Percentiles rank a stretch among this genome's conserved stretches.
Conservation (phyloP, 1,140 invertebrate species). For the Drosophila nigrodunni region DNA sequence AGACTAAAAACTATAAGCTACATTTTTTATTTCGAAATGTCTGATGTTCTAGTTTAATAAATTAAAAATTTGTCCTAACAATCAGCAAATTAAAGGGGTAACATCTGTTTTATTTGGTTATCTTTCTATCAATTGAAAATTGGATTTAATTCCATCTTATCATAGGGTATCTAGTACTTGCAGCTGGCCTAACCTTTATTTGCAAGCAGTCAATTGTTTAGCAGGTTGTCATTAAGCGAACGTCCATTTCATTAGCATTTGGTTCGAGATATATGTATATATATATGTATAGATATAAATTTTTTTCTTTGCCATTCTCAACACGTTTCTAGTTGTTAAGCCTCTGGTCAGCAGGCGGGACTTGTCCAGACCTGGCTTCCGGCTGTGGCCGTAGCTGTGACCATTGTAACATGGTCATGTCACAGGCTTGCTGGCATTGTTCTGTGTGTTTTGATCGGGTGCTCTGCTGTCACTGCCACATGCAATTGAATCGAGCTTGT, state of each 20-base stretch:
- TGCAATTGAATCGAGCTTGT: conserved; percentile 60
- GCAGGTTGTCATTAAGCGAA: conserved; percentile 63
- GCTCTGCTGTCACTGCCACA: conserved; percentile 41
- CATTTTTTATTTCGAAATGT: too few relatives aligned
- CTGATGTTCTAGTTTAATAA: too few relatives aligned
- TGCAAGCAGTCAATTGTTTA: conserved; percentile 55
- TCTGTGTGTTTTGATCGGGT: conserved; percentile 17
- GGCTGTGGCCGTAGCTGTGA: conserved; percentile 26
- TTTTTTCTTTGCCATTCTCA: conserved; percentile 57
- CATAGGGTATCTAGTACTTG: conserved; percentile 3
- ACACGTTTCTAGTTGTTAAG: conserved; percentile 73
- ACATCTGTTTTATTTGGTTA: too few relatives aligned
- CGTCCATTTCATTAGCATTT: conserved; percentile 77
- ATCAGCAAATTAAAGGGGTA: too few relatives aligned
- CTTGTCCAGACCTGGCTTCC: conserved; percentile 25
- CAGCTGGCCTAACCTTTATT: conserved; percentile 23
- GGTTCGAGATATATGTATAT: conserved; percentile 10
- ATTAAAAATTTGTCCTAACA: too few relatives aligned
- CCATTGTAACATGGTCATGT: conserved; percentile 35
- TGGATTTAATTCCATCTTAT: too few relatives aligned
- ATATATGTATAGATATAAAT: not conserved
- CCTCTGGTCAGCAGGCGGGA: conserved; percentile 33
- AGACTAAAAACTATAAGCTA: too few relatives aligned
- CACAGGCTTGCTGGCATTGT: conserved; percentile 38
- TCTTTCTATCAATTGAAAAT: too few relatives aligned